These are phyloP conservation scores for Carettochelys insculpta DNA, from an alignment of 2,113 vertebrate species.

Conservation along the genomic window DNA sequence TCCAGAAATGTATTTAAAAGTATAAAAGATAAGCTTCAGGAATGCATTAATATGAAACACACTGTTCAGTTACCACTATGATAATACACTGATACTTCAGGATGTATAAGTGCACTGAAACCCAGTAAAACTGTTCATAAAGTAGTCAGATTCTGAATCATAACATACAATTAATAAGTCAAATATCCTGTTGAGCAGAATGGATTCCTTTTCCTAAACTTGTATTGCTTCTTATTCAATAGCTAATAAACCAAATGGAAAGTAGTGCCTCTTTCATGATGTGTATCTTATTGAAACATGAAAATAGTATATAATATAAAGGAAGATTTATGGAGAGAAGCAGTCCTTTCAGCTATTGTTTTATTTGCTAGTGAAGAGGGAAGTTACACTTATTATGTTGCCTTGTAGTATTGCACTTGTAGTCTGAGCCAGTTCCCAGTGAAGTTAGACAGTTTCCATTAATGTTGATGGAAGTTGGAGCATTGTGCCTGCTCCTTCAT, in stretches of 20 bases:
- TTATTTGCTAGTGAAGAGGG: accelerated
- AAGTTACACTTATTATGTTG: accelerated
- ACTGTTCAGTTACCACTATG: background rate
- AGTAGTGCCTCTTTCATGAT: accelerated
- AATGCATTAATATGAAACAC: background rate
- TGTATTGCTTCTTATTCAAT: background rate
- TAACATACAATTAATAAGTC: background rate
- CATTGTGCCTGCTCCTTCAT: background rate
- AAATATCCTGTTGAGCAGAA: accelerated
- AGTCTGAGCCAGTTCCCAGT: background rate
- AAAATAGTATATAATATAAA: accelerated
- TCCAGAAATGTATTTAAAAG: background rate
- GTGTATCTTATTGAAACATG: accelerated
- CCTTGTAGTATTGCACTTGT: background rate
- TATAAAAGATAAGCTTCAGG: background rate
- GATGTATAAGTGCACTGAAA: accelerated
- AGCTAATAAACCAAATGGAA: background rate
- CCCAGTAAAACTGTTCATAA: too few relatives aligned
- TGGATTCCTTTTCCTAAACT: background rate
- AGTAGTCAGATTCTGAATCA: accelerated
- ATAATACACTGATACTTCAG: background rate
- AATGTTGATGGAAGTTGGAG: background rate
- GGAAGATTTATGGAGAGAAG: background rate
- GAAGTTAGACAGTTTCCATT: background rate
- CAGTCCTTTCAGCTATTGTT: background rate